Conservation (phyloP, 2,888 invertebrate species). For the Disparrhopalites patrizii region DNA sequence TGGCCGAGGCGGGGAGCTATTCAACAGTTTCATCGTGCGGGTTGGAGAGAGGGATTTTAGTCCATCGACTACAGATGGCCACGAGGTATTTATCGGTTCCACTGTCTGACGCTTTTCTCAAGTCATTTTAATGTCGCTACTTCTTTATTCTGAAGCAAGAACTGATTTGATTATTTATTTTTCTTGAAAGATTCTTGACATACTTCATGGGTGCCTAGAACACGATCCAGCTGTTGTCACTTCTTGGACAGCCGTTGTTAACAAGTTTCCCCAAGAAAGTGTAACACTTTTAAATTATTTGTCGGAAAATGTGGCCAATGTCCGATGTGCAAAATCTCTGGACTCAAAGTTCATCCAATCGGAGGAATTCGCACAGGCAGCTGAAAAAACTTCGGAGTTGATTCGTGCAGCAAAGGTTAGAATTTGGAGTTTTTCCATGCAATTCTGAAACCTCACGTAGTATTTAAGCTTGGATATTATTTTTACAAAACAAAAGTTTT, state of each 20-base stretch:
- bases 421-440: background rate
- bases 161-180: no score
- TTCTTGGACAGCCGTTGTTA: conserved; percentile 40
- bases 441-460: no score
- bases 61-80: conserved; percentile 39
- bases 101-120: no score
- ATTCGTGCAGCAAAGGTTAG: conserved; percentile 44
- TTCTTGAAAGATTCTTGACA: conserved; percentile 36
- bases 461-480: no score
- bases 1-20: conserved; percentile 35
- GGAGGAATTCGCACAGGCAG: conserved; percentile 47
- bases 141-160: no score
- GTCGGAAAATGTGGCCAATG: conserved; percentile 41
- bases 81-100: no score
- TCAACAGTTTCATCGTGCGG: conserved; percentile 44
- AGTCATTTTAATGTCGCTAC: no score
- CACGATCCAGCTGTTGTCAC: conserved; percentile 37
- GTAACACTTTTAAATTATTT: conserved; percentile 38
- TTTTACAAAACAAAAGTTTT: no score
- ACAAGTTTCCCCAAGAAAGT: conserved; percentile 42
- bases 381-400: conserved; percentile 45
- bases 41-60: conserved; percentile 41
- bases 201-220: conserved; percentile 43
- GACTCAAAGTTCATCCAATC: conserved; percentile 45
- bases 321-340: conserved; percentile 36